These are phyloP conservation scores for Beroe ovata DNA, from an alignment of 37 sponge, comb jelly and placozoan species.

Conservation along the genomic window DNA sequence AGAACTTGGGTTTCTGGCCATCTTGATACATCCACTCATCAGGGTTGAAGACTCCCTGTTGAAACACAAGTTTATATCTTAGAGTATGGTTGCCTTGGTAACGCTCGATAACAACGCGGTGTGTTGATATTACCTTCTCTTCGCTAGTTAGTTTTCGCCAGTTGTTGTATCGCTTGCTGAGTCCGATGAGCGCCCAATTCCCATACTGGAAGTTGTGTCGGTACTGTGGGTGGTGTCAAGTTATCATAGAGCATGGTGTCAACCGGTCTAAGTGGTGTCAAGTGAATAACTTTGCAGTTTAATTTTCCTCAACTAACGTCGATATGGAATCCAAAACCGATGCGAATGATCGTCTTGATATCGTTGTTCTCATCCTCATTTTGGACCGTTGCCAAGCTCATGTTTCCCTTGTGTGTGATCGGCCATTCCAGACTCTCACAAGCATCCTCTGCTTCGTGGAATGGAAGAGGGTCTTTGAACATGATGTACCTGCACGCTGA, in stretches of 20 bases:
- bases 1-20: neutral
- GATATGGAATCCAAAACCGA: conserved; percentile 10
- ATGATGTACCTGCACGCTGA: conserved; percentile 57
- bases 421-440: conserved; percentile 26
- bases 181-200: conserved; percentile 54
- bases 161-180: conserved; percentile 20
- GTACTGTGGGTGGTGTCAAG: neutral
- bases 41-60: conserved; percentile 24
- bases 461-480: conserved; percentile 10
- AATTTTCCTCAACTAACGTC: conserved; percentile 18
- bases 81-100: no score
- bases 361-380: conserved; percentile 30
- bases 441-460: neutral
- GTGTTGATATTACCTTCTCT: conserved; percentile 34
- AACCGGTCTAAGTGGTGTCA: no score
- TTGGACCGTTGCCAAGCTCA: conserved; percentile 29
- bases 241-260: no score
- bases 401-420: neutral
- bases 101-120: no score
- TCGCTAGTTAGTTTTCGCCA: neutral
- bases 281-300: no score
- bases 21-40: conserved; percentile 1
- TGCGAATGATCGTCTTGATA: conserved; percentile 3
- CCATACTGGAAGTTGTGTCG: conserved; percentile 12
- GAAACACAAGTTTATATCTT: no score